phyloP scores from a whole-genome alignment of 2,888 invertebrate genomes.

The Drosophila tanythrix region DNA sequence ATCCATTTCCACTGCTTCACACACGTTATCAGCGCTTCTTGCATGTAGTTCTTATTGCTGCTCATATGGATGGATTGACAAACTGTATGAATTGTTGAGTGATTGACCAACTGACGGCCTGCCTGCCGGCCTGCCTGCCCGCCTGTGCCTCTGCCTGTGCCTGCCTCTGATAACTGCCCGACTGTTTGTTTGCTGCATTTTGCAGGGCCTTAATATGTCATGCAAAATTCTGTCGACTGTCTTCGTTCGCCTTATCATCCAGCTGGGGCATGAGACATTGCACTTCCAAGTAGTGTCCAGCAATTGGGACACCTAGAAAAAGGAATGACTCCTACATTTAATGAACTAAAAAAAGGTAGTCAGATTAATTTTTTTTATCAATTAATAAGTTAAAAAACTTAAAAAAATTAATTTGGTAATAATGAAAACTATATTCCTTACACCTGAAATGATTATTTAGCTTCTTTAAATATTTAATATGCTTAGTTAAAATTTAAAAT shows the following conservation, averaged over 20 bases:
- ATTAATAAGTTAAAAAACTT: not conserved
- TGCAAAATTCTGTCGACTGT: conserved; percentile 46
- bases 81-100: conserved; percentile 27
- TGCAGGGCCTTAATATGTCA: conserved; percentile 35
- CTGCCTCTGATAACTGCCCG: conserved; percentile 46
- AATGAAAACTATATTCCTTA: not conserved
- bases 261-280: conserved; percentile 44
- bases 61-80: conserved; percentile 30
- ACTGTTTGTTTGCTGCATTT: conserved; percentile 32
- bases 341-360: not conserved
- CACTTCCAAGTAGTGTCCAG: conserved; percentile 45
- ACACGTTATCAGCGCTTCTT: conserved; percentile 65
- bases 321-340: not conserved
- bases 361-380: not conserved
- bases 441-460: not conserved
- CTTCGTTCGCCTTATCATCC: conserved; percentile 45
- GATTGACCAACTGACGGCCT: conserved; percentile 46
- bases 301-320: conserved; percentile 40
- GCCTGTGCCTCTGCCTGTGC: conserved; percentile 45
- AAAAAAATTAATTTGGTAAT: not conserved
- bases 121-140: conserved; percentile 41
- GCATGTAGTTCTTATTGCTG: conserved; percentile 72
- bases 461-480: not conserved
- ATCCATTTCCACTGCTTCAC: conserved; percentile 72
- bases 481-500: not conserved